These are phyloP conservation scores for Pissodes strobi DNA, from an alignment of 1,140 invertebrate species.

Conservation along the genomic window DNA sequence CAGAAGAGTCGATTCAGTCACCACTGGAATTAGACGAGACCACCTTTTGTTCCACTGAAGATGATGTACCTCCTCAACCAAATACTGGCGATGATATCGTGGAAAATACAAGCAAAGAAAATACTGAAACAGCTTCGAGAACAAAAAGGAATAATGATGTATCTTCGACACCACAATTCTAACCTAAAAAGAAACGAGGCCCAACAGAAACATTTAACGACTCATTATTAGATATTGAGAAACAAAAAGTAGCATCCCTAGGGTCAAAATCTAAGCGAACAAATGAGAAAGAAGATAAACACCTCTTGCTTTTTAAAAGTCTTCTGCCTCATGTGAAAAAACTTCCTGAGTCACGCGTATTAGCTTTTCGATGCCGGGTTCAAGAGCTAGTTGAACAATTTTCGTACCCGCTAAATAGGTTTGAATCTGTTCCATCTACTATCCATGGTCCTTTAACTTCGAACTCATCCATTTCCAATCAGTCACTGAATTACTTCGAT, in stretches of 20 bases:
- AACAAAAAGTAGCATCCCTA: too few relatives aligned
- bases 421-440: too few relatives aligned
- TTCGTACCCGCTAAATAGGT: not conserved
- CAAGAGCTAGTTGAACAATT: conserved; percentile 6
- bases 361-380: too few relatives aligned
- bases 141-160: not conserved
- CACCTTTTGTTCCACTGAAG: not conserved
- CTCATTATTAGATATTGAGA: too few relatives aligned
- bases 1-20: not conserved
- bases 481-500: too few relatives aligned
- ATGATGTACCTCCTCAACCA: not conserved
- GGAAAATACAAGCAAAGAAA: not conserved
- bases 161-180: too few relatives aligned
- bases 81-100: not conserved
- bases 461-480: not conserved
- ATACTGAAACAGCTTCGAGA: not conserved
- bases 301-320: too few relatives aligned
- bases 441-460: too few relatives aligned
- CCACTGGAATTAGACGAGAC: not conserved
- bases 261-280: too few relatives aligned
- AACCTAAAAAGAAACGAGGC: not conserved
- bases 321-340: too few relatives aligned
- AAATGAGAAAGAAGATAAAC: not conserved
- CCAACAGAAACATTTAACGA: too few relatives aligned
- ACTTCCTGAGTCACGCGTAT: too few relatives aligned